Base-by-base conservation (phyloP, 2,797 vertebrate genomes). In the Siniperca scherzeri region DNA sequence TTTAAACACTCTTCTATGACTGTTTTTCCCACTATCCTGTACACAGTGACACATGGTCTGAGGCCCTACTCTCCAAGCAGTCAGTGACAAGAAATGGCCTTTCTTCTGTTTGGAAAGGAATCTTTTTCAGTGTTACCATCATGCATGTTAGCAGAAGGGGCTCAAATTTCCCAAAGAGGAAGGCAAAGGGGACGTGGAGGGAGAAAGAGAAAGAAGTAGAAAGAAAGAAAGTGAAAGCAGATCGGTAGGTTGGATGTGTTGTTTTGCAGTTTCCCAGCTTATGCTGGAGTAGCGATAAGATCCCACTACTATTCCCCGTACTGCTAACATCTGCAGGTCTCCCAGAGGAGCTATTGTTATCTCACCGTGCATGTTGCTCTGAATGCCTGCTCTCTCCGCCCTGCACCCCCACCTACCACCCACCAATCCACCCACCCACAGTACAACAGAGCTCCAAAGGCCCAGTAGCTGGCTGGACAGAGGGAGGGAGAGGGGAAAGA, bases 321-420 rank as follows among this genome's bases (percentile, higher is more conserved):
- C 80, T 85, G 84, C 91, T 42, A 91, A 92, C 93, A 95, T 96
- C 94, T 96, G 95, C 94, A 95, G 86, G 70, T 92, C 93, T 95
- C 95, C 95, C 96, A 93, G 92, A 93, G 93, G 94, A 96, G 89
- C 95, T 92, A 94, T 95, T 95, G 94, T 97, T 95, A 92, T 94
- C 93, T 94, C 78, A 52, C 78, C 10, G 86, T 89, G 93, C 93
- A 94, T 91, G 93, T 94, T 95, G 91, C 91, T 87, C 92, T 95
- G 93, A 96, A 95, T 93, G 93, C 93, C 91, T 92, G 83, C 89
- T 91, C 81, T 88, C 86, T 87, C 81, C 69, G 8, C 91, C 90
- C 89, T 86, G 79, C 90, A 88, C 87, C 92, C 92, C 93, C 91
- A 73, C 38, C 81, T 87, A 93, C 90, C 93, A 92, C 88, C 87